These are phyloP conservation scores for Tychaedon coryphoeus DNA, from an alignment of 2,113 vertebrate species.

Conservation along the genomic window DNA sequence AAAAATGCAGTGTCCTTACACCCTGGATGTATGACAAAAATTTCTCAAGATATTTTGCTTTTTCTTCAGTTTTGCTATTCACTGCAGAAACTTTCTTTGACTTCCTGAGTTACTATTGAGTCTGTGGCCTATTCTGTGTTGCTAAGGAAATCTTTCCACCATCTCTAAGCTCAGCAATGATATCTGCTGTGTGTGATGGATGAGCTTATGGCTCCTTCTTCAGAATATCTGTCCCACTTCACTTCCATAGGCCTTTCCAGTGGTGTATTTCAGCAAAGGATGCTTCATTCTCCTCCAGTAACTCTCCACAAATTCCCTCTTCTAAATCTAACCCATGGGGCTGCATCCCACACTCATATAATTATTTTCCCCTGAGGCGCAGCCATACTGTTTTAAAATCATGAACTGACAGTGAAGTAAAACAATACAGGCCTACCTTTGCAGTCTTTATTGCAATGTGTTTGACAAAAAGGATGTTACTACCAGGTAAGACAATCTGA, in stretches of 20 bases:
- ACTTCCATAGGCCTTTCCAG: neutral
- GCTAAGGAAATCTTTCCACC: neutral
- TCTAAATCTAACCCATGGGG: neutral
- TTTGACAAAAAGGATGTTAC: neutral
- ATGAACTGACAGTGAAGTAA: neutral
- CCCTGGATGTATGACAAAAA: neutral
- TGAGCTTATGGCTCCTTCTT: neutral
- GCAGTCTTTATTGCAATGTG: neutral
- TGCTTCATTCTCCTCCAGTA: neutral
- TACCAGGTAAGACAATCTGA: neutral
- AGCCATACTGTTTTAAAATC: neutral
- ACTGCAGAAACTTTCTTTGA: neutral
- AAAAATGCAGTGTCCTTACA: neutral
- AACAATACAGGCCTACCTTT: neutral
- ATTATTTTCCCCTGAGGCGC: neutral
- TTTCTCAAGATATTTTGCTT: neutral
- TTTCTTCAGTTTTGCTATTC: neutral
- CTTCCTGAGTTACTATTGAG: neutral
- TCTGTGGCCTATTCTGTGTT: neutral
- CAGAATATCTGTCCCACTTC: neutral
- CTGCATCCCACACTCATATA: neutral
- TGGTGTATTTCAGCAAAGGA: neutral
- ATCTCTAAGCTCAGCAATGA: neutral
- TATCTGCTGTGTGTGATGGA: accelerated
- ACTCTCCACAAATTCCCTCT: neutral